Evolutionary conservation across 2,797 vertebrate genomes (phyloP), one percentile per base, ranked within the genome.

Genomic region (Phoeniculus purpureus): DNA sequence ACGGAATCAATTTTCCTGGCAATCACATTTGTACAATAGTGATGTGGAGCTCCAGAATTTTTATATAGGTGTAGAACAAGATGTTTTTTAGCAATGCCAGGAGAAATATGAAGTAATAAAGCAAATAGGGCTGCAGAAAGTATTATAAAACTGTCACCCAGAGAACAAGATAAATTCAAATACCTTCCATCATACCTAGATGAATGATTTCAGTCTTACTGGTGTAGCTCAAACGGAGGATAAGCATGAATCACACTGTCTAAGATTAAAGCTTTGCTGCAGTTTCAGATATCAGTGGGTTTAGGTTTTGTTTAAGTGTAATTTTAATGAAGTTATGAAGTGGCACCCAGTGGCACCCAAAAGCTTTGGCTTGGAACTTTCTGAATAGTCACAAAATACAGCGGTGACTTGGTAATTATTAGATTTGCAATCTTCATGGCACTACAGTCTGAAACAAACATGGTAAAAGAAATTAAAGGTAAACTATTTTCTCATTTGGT

Each of bases 41-140:
- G 73, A 70, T 0, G 0, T 72, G 45, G 48, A 65, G 76, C 68
- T 83, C 10, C 82, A 85, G 61, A 83, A 74, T 65, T 93, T 95
- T 68, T 65, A 75, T 80, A 45, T 3, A 19, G 32, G 32, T 62
- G 72, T 58, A 65, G 62, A 78, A 52, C 10, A 31, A 87, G 60
- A 50, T 12, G 6, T 48, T 52, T 81, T 75, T 82, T 64, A 89
- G 75, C 43, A 47, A 34, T 54, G 81, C 23, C 34, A 66, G 70
- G 70, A 92, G 82, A 91, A 89, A 65, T 76, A 79, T 9, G 51
- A 85, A 85, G 65, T 65, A 94, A 85, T 81, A 87, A 83, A 94
- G 65, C 62, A 94, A 93, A 91, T 22, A 65, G 32, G n/a, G 51
- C 55, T 75, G 61, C 80, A 89, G 3, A 92, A 83, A 54, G 59